Conservation (phyloP, 2,888 invertebrate genomes). For the Conchocele bisecta region DNA sequence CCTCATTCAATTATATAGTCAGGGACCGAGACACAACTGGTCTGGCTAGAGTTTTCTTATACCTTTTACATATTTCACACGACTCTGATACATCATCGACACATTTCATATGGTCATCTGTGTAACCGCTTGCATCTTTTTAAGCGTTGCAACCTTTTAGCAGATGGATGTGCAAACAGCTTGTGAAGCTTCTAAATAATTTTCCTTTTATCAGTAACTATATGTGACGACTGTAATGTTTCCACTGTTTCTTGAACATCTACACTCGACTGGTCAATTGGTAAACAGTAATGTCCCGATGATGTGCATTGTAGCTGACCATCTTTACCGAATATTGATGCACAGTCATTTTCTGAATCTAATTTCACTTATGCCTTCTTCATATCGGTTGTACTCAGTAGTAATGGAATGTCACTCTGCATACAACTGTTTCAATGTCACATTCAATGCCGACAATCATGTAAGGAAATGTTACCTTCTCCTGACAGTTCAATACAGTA, state of each 20-base stretch:
- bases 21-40: too few species aligned
- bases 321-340: slow-evolving; percentile 41
- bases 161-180: slow-evolving; percentile 58
- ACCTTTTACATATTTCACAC: slow-evolving; percentile 31
- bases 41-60: slow-evolving; percentile 27
- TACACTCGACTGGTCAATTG: slow-evolving; percentile 24
- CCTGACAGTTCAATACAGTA: slow-evolving; percentile 26
- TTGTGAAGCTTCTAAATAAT: slow-evolving; percentile 44
- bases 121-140: slow-evolving; percentile 32
- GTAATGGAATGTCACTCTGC: slow-evolving; percentile 35
- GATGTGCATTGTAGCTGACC: slow-evolving; percentile 39
- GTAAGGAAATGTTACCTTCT: slow-evolving; percentile 38
- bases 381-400: slow-evolving; percentile 40
- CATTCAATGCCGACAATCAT: slow-evolving; percentile 29
- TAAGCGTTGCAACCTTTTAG: slow-evolving; percentile 34
- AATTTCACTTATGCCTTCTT: slow-evolving; percentile 44
- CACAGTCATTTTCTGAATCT: slow-evolving; percentile 52
- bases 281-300: slow-evolving; percentile 54
- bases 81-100: slow-evolving; percentile 17
- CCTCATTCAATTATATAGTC: too few species aligned
- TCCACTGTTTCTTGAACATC: slow-evolving; percentile 14
- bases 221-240: slow-evolving; percentile 5
- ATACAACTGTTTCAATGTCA: slow-evolving; percentile 42
- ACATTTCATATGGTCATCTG: slow-evolving; percentile 4
- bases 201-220: background rate